Evolutionary conservation across 2,113 vertebrate species (phyloP), one percentile per base, ranked within the genome.

Genomic region (Pitta sordida): DNA sequence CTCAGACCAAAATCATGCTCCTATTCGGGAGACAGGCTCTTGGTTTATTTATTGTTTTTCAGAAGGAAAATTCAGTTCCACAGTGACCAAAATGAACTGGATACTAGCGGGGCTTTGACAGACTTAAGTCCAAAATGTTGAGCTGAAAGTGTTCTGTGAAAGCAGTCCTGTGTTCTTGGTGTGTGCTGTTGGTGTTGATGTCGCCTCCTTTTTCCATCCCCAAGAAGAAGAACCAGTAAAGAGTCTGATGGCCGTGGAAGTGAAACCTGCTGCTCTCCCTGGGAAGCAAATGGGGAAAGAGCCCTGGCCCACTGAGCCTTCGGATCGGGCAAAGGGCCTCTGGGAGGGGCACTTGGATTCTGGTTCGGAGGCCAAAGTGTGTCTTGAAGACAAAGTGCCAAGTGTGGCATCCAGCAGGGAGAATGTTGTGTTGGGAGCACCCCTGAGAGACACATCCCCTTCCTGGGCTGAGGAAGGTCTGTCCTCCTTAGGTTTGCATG

Each of bases 151-250:
- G 96, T 98, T 97, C 49, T 23, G 48, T 69, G 78, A 73, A 94
- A 84, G 34, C 91, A 85, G 56, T 92, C 93, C 73, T 96, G 37
- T 84, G 68, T 95, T 76, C 56, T 71, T 59, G 95, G 96, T 98
- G 97, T 98, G 99, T 98, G 98, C 97, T 98, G 94, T 90, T 98
- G 98, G 98, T 99, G 97, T 98, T 98, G 98, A 98, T 98, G 98
- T 99, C 94, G 91, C 98, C 97, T 98, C 99, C 97, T 99, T 98
- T 98, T 96, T 98, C 98, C 98, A 97, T 98, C 96, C 97, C 86
- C 43, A 69, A 93, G 92, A 96, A 93, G 92, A 95, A 91, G 91
- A 98, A 98, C 98, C 97, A 81, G 97, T 99, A 98, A 98, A 98
- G 98, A 98, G 98, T 98, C 97, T 49, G 65, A 95, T 98, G 96